Evolutionary conservation across 1,140 invertebrate genomes (phyloP).

Genomic region (Chelonus insularis): DNA sequence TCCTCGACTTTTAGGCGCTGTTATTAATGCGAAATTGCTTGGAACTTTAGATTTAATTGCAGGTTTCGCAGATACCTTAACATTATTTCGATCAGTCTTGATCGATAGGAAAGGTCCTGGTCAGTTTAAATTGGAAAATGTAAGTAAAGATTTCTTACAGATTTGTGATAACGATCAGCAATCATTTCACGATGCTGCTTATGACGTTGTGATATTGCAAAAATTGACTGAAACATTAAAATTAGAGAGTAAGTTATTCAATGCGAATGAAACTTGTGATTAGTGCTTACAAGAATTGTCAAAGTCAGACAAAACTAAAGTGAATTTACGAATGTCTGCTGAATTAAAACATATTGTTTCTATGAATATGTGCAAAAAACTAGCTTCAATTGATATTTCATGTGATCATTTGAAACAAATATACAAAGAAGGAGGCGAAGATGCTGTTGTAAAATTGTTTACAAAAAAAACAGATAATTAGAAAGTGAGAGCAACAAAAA

Average conservation of each 20-base stretch:
- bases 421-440: constrained; percentile 13
- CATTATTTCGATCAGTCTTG: constrained; percentile 15
- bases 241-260: constrained; percentile 11
- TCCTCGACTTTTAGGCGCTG: constrained; percentile 20
- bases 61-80: constrained; percentile 18
- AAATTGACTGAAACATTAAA: constrained; percentile 17
- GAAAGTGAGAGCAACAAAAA: constrained; percentile 19
- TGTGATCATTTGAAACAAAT: constrained; percentile 24
- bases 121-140: constrained; percentile 21
- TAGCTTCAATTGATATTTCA: constrained; percentile 22
- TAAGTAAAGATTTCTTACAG: constrained; percentile 19
- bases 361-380: constrained; percentile 24
- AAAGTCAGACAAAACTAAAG: constrained; percentile 21
- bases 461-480: constrained; percentile 15
- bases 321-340: constrained; percentile 9
- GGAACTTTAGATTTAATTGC: constrained; percentile 16
- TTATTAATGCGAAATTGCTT: constrained; percentile 8
- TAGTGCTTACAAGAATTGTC: constrained; percentile 13
- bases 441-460: constrained; percentile 21
- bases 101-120: constrained; percentile 19
- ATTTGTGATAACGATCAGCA: constrained; percentile 11
- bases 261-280: neutral
- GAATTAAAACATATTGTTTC: constrained; percentile 16
- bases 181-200: constrained; percentile 23
- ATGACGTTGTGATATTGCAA: constrained; percentile 19